These are phyloP conservation scores for Gymnoscopelus microlampas DNA, from an alignment of 2,797 vertebrate species.

Conservation along the genomic window DNA sequence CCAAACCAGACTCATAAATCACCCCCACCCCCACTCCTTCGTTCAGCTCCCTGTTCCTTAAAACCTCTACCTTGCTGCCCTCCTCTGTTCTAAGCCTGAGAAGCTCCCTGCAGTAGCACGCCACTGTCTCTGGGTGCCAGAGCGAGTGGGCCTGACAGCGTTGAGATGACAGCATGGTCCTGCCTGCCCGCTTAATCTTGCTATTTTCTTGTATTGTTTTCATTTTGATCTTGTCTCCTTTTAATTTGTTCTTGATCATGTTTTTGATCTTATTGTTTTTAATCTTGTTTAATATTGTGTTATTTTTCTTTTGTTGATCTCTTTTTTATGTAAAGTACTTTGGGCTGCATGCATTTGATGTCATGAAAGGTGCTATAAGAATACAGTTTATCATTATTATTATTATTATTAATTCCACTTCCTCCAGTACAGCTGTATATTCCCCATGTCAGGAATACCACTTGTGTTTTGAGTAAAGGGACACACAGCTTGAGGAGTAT, in stretches of 20 bases:
- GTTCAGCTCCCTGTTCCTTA: too few relatives aligned
- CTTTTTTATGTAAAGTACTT: too few relatives aligned
- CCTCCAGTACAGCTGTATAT: conserved; percentile 6
- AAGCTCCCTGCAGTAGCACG: conserved; percentile 8
- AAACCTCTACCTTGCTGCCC: conserved; percentile 19
- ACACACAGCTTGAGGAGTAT: conserved; percentile 20
- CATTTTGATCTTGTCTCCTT: too few relatives aligned
- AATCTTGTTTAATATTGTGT: too few relatives aligned
- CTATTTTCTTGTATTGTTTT: background rate
- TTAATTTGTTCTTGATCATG: too few relatives aligned
- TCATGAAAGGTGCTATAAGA: too few relatives aligned
- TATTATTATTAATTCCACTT: too few relatives aligned
- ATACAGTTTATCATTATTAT: too few relatives aligned
- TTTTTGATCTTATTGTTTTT: too few relatives aligned
- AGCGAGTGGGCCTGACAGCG: conserved; percentile 21
- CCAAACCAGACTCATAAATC: conserved; percentile 29
- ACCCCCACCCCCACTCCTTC: background rate
- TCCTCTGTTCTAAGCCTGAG: conserved; percentile 11
- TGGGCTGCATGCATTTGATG: too few relatives aligned
- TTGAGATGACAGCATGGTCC: conserved; percentile 11
- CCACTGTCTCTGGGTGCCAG: conserved; percentile 17
- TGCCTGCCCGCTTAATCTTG: conserved; percentile 22
- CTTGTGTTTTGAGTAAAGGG: conserved; percentile 23
- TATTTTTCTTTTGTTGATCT: too few relatives aligned
- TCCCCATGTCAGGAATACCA: conserved; percentile 14